Base-by-base conservation (phyloP, 2,113 vertebrate species). In the Chinchilla lanigera region DNA sequence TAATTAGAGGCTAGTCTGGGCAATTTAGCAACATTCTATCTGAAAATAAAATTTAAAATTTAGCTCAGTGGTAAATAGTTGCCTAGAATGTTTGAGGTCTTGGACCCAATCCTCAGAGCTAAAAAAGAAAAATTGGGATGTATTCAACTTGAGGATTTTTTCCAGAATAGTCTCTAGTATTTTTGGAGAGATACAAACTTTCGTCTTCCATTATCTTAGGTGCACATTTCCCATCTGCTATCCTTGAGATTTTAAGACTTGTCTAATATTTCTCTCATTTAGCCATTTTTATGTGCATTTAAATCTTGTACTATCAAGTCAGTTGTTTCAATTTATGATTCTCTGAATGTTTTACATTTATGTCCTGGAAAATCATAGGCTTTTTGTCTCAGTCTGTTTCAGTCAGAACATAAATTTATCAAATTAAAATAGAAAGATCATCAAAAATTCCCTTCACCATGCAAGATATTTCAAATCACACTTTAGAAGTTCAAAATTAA, bases 341-440 rank as follows among this genome's bases (percentile, higher is more conserved):
- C 61, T 96, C 90, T n/a, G 35, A 63, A 58, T 65, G 12, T 88
- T 82, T 63, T 58, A 65, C 63, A 88, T 95, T 86, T 61, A 71
- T 67, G 65, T 89, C n/a, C 77, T 77, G 16, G 30, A n/a, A 95
- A 90, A 93, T 78, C 83, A 77, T 56, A 78, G 90, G 38, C 24
- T 26, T 90, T 78, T 86, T 56, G 24, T 97, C 93, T 95, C 83
- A 26, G 90, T 94, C 86, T 94, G 47, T 95, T 86, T 78, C 47
- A 63, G 28, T 83, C 26, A 58, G 93, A 93, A 95, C 71, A 95
- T 85, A 93, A 90, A 95, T 91, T 77, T 95, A 93, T 69, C 60
- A 50, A 54, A 81, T 95, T 96, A 96, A 95, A 97, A 95, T 86
- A 89, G 38, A 71, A 97, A 86, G 35, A 89, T 94, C 88, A 93